These are phyloP conservation scores for Chelon auratus DNA, from an alignment of 2,797 vertebrate genomes.

Conservation along the genomic window DNA sequence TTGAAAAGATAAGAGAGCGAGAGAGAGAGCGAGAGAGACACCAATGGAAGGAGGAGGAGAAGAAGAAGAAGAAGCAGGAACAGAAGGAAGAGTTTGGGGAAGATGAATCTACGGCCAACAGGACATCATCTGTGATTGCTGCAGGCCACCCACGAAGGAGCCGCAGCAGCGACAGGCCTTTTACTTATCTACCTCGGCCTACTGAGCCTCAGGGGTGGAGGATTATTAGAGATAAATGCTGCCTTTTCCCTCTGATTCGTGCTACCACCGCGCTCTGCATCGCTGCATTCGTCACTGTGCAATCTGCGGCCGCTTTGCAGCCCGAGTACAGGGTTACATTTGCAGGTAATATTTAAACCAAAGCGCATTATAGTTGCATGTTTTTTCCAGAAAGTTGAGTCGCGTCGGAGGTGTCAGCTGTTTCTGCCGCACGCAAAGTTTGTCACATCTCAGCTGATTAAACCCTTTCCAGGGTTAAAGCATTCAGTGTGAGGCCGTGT, in stretches of 20 bases:
- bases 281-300: conserved; percentile 3
- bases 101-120: conserved; percentile 62
- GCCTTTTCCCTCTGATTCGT: conserved; percentile 22
- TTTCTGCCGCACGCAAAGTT: conserved; percentile 8
- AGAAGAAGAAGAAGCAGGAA: conserved; percentile 21
- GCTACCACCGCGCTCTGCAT: background rate
- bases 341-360: background rate
- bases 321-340: background rate
- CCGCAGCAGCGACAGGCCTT: conserved; percentile 60
- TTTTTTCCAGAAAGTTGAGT: background rate
- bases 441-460: conserved; percentile 2
- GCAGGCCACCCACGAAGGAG: conserved; percentile 67
- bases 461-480: background rate
- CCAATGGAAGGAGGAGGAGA: background rate
- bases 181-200: conserved; percentile 71
- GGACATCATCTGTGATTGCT: conserved; percentile 69
- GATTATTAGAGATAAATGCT: conserved; percentile 67
- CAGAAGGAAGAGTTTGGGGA: conserved; percentile 38
- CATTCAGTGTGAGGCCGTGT: conserved; percentile 4
- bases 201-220: conserved; percentile 54
- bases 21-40: conserved; percentile 34
- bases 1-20: conserved; percentile 64
- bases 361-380: background rate
- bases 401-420: background rate
- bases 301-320: conserved; percentile 1